Evolutionary conservation across 1,140 invertebrate genomes (phyloP), one percentile per base, ranked within the genome.

Genomic region (Drosophila takahashii): DNA sequence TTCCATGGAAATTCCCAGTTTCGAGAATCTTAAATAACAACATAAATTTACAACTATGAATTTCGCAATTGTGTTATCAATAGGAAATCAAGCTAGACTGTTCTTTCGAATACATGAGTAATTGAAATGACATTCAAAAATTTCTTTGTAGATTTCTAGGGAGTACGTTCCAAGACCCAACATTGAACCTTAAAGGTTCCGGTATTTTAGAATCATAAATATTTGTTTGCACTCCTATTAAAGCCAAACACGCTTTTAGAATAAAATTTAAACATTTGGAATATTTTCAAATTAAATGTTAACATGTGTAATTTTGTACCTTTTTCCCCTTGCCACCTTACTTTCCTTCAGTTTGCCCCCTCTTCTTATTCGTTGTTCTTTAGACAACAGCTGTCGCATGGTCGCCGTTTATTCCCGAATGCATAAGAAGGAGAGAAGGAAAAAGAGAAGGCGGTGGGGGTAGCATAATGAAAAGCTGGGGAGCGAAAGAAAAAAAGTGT

Each of bases 371-470:
- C 13, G 9, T 15, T 10, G 5, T 8, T 41, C 13, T 41, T 61
- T 59, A 18, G 53, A 59, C 53, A 62, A 62, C 53, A 62, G 59
- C 59, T 62, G 59, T 62, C 59, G 59, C 53, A 59, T 62, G 59
- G 27, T 32, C 37, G 34, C 53, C 27, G 51, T 22, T 32, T 41
- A 57, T 15, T 39, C 52, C 36, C 16, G 13, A 22, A 22, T 61
- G 42, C n/a, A 50, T 32, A 62, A 48, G 32, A 44, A 81, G 59
- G 65, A 69, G 45, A 44, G 61, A 54, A 44, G 39, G 57, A 58
- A 65, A 53, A 59, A 13, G 27, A 11, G 15, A 9, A 13, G 54
- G n/a, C 7, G 41, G 51, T 16, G 32, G 32, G 32, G 18, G 42
- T 65, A 54, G 13, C 53, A 39, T 45, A 36, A 61, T 48, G 58